Percentiles rank a stretch among this genome's conserved stretches.
phyloP scores from a whole-genome alignment of 2,888 invertebrate genomes.

The Melanargia galathea region DNA sequence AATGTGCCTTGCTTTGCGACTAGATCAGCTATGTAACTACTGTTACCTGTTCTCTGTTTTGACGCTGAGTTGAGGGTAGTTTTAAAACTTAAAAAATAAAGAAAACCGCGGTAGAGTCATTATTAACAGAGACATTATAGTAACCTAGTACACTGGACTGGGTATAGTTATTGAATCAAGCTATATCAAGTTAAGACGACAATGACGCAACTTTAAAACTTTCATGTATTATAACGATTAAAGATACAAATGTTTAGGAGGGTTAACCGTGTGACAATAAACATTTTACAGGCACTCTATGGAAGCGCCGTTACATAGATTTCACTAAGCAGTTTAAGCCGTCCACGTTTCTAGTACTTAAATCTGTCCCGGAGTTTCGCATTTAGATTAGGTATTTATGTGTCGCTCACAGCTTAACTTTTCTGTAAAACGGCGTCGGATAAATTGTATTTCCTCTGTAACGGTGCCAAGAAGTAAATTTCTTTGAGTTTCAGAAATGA shows the following conservation, averaged over 20 bases:
- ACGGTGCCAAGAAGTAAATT: conserved; percentile 30
- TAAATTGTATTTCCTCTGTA: conserved; percentile 37
- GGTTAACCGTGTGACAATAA: conserved; percentile 10
- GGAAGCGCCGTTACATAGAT: not conserved
- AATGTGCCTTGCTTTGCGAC: too few species aligned
- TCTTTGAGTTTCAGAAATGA: conserved; percentile 19
- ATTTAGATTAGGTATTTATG: conserved; percentile 41
- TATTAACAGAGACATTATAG: too few species aligned
- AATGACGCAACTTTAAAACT: too few species aligned
- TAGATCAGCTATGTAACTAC: too few species aligned
- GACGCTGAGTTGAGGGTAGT: too few species aligned
- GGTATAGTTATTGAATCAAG: too few species aligned
- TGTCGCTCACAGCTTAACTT: conserved; percentile 38
- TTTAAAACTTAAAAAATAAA: too few species aligned
- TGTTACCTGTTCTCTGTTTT: too few species aligned
- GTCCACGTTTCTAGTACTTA: conserved; percentile 23
- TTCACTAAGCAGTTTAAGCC: conserved; percentile 21
- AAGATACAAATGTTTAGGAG: not conserved
- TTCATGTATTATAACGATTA: too few species aligned
- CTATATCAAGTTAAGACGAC: too few species aligned
- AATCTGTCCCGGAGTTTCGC: conserved; percentile 31
- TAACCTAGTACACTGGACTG: too few species aligned
- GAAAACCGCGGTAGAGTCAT: too few species aligned
- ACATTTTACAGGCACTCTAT: conserved; percentile 4
- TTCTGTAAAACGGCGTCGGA: conserved; percentile 33